Base-by-base conservation (phyloP, 1,140 invertebrate genomes). In the Sminthurides bifidus region DNA sequence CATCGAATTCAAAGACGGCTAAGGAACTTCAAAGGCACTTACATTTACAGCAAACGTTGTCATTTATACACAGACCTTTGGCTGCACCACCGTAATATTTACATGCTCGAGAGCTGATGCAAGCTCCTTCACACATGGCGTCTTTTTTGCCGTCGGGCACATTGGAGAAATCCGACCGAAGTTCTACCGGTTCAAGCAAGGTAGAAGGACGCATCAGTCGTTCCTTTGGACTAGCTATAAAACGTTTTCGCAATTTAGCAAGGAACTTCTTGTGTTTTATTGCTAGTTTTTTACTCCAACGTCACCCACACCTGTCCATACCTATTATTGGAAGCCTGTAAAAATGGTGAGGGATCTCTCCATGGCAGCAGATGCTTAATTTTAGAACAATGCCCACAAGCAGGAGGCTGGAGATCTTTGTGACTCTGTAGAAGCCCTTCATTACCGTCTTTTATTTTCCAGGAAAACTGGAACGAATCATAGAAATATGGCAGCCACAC, bases 11-110 rank as follows among this genome's bases (percentile, higher is more conserved):
- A 21, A 23, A 52, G 15, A 52, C 2, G 24, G 3, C 14, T 21
- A 52, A 24, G 14, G 23, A 14, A 15, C 12, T 30, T 49, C 24
- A 51, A 51, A 30, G 1, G 3, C 6, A 44, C 50, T 41, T 54
- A 61, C 59, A 61, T 49, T 50, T 41, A 24, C 59, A 61, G 37
- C 59, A 61, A 27, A 58, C 48, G 29, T 45, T 57, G 29, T 55
- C 59, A 40, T 44, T 58, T 6, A 52, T n/a, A 40, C 59, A 61
- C 17, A 26, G 21, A 17, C 59, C 55, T 21, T 49, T 52, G 8
- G 52, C 8, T 4, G 4, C 27, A 15, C 59, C 59, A 12, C 48
- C 45, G 41, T 61, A 51, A 19, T 61, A 58, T 3, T 49, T 48
- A 40, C 59, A 61, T 12, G 48, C 49, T 21, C 55, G 38, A 2